phyloP scores from a whole-genome alignment of 2,113 vertebrate species.

The Tachysurus fulvidraco region DNA sequence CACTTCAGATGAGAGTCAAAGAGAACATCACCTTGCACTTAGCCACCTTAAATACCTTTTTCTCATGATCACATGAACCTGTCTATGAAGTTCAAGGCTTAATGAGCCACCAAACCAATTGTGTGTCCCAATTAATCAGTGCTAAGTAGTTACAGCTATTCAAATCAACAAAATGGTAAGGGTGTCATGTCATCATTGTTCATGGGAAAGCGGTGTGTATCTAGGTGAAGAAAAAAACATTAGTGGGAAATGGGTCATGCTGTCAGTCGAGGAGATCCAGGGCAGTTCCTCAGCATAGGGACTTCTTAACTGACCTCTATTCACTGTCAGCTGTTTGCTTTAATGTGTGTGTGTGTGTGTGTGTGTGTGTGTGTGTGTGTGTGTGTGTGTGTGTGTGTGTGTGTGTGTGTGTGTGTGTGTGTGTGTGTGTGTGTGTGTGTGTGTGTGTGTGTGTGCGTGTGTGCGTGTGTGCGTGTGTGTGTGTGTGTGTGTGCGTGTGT shows the following conservation, averaged over 20 bases:
- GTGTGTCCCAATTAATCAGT: too few species aligned
- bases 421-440: background rate
- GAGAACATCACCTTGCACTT: too few species aligned
- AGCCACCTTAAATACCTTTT: too few species aligned
- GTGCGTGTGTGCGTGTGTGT: background rate
- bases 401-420: background rate
- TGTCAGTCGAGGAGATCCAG: conserved; percentile 49
- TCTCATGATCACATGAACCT: too few species aligned
- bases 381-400: background rate
- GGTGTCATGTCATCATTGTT: background rate
- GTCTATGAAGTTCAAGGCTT: too few species aligned
- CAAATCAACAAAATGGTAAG: too few species aligned
- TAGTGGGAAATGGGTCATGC: conserved; percentile 64
- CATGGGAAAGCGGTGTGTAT: conserved; percentile 48
- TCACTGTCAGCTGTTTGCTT: conserved; percentile 28
- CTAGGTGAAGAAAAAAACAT: conserved; percentile 54
- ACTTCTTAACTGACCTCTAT: conserved; percentile 31
- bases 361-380: background rate
- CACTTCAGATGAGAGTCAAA: too few species aligned
- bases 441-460: background rate
- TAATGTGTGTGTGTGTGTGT: background rate
- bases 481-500: background rate
- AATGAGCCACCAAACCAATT: too few species aligned
- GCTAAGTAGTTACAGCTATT: too few species aligned
- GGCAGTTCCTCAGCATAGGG: conserved; percentile 18